A percentile compares a stretch with the other conserved stretches of the same genome.
Evolutionary conservation across 2,113 vertebrate species (phyloP).

Genomic region (Phoxinus phoxinus): DNA sequence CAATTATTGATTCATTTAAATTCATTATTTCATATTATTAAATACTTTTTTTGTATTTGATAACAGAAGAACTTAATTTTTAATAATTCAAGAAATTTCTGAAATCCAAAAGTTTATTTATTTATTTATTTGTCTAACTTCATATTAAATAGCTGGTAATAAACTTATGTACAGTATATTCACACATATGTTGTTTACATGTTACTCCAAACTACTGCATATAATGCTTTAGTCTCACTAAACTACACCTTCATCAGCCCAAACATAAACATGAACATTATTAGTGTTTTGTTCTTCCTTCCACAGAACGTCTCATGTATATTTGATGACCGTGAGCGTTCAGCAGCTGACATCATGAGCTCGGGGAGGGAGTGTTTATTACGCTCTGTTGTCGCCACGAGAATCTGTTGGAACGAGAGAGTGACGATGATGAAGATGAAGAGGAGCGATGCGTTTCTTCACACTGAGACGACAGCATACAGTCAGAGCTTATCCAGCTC

Average conservation of each 20-base stretch:
- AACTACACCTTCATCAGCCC: neutral
- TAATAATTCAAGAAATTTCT: too few relatives aligned
- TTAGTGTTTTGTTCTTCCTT: neutral
- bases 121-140: too few relatives aligned
- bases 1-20: too few relatives aligned
- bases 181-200: too few relatives aligned
- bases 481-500: conserved; percentile 59
- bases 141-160: too few relatives aligned
- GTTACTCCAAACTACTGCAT: neutral
- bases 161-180: too few relatives aligned
- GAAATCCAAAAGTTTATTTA: too few relatives aligned
- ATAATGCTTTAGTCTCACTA: neutral
- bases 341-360: neutral
- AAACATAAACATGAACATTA: too few relatives aligned
- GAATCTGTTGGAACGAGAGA: neutral
- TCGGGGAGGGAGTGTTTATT: neutral
- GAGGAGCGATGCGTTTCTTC: conserved; percentile 44
- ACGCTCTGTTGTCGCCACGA: neutral
- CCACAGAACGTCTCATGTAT: neutral
- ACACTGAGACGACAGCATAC: conserved; percentile 57
- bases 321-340: neutral
- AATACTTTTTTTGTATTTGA: too few relatives aligned
- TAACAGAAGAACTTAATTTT: too few relatives aligned
- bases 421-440: too few relatives aligned
- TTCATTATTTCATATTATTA: too few relatives aligned